These are phyloP conservation scores for Trachurus trachurus DNA, from an alignment of 2,797 vertebrate genomes.

Conservation along the genomic window DNA sequence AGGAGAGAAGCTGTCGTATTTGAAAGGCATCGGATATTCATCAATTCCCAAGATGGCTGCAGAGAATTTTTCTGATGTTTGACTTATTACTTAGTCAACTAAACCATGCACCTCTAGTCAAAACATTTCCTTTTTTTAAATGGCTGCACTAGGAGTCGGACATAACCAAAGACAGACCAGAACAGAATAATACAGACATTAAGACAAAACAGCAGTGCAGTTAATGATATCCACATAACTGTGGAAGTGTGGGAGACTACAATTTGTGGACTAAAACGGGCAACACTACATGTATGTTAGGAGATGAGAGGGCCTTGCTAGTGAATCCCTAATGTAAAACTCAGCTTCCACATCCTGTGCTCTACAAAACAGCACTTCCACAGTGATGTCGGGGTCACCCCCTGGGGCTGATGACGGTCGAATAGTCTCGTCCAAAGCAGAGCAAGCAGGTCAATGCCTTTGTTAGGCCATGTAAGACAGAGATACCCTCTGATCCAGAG, in stretches of 20 bases:
- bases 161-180: background rate
- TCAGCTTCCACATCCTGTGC: constrained; percentile 16
- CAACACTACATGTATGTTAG: background rate
- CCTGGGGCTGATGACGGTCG: constrained; percentile 40
- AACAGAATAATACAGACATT: background rate
- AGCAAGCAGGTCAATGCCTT: constrained; percentile 33
- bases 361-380: constrained; percentile 32
- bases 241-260: background rate
- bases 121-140: background rate
- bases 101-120: background rate
- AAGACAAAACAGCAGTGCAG: background rate
- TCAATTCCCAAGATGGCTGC: too few species aligned
- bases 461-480: constrained; percentile 51
- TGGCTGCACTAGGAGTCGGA: background rate
- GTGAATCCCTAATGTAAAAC: background rate
- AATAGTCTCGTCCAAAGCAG: constrained; percentile 61
- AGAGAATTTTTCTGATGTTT: too few species aligned
- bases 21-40: too few species aligned
- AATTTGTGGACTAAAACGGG: background rate
- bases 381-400: constrained; percentile 37
- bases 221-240: background rate
- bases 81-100: too few species aligned
- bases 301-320: background rate
- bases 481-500: constrained; percentile 56
- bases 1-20: too few species aligned